phyloP scores from a whole-genome alignment of 2,888 invertebrate species.

The Pheosia gnoma region DNA sequence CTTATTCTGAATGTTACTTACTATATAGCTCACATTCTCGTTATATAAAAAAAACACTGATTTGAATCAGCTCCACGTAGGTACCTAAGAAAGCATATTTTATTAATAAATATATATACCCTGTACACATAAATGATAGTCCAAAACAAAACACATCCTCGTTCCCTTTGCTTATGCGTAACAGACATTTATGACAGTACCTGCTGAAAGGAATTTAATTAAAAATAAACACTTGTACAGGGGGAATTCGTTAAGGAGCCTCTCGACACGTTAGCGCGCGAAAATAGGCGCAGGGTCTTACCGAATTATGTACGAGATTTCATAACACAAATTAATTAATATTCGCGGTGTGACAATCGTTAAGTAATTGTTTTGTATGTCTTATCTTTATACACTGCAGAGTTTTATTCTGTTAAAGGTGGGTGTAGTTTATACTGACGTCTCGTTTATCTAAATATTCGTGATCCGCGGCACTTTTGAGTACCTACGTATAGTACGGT shows the following conservation, averaged over 20 bases:
- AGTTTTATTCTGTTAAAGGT: too few species aligned
- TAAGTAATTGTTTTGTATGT: not conserved
- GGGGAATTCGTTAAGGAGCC: constrained; percentile 29
- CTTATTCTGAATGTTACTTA: too few species aligned
- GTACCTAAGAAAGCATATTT: too few species aligned
- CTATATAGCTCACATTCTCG: too few species aligned
- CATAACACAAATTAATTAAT: not conserved
- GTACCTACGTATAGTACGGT: too few species aligned
- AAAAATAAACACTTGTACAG: constrained; percentile 43
- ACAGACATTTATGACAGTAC: constrained; percentile 16
- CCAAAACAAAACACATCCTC: constrained; percentile 15
- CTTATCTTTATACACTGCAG: too few species aligned
- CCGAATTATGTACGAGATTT: not conserved
- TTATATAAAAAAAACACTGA: too few species aligned
- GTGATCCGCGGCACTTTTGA: too few species aligned
- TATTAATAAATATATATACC: not conserved
- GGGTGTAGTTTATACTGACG: too few species aligned
- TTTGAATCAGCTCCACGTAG: too few species aligned
- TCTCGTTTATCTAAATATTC: too few species aligned
- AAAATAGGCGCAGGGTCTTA: not conserved
- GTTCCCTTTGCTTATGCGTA: constrained; percentile 14
- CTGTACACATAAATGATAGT: not conserved
- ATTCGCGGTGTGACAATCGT: not conserved
- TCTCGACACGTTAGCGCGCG: constrained; percentile 14
- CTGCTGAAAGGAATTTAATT: constrained; percentile 40